Evolutionary conservation across 2,797 vertebrate species (phyloP).

Genomic region (Hyperoplus lanceolatus): DNA sequence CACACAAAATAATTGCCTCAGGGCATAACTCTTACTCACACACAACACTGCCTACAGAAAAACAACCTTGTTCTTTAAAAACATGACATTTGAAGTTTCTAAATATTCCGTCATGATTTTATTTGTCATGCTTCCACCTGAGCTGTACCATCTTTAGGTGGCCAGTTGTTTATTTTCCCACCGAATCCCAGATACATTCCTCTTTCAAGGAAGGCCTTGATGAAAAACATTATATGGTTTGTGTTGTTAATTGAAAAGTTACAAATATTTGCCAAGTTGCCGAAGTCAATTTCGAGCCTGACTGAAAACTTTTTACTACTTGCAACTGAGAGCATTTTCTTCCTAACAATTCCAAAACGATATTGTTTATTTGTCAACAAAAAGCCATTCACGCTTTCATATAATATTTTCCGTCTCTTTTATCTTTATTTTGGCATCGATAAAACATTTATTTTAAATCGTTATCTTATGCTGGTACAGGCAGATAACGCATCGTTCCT

Average conservation of each 20-base stretch:
- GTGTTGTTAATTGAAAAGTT: background rate
- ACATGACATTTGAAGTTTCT: conserved; percentile 6
- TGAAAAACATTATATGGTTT: background rate
- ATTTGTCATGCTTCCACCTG: background rate
- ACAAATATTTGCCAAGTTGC: background rate
- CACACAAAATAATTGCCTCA: conserved; percentile 54
- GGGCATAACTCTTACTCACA: conserved; percentile 28
- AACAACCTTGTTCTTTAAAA: background rate
- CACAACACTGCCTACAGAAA: conserved; percentile 18
- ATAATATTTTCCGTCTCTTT: background rate
- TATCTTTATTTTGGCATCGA: conserved; percentile 14
- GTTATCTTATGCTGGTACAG: background rate
- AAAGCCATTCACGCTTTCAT: background rate
- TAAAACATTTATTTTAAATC: conserved; percentile 1
- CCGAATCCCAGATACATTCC: background rate
- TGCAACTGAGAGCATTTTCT: background rate
- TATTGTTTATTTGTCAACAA: background rate
- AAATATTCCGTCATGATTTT: background rate
- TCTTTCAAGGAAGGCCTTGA: background rate
- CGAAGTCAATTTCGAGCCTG: background rate
- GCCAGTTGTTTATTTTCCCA: background rate
- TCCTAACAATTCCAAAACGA: background rate
- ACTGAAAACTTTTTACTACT: background rate
- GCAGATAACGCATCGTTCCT: conserved; percentile 14
- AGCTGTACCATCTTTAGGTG: background rate